Base-by-base conservation (phyloP, 30 jellyfish, hydroid and myxozoan species). In the Aurelia coerulea region DNA sequence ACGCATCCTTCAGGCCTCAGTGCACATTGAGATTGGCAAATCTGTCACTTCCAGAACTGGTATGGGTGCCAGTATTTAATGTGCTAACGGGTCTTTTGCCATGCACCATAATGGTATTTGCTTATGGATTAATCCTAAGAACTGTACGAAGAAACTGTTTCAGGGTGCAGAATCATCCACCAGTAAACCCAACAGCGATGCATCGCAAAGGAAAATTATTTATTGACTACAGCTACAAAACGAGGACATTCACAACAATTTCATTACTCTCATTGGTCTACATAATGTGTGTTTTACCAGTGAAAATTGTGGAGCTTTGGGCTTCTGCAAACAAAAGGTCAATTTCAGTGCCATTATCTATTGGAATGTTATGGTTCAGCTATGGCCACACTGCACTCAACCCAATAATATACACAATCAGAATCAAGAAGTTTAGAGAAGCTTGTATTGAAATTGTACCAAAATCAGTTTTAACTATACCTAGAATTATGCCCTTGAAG, bases 141-240 rank as follows among this genome's bases (percentile, higher is more conserved):
- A 95, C 97, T 34, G 97, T 95, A 13, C 87, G 97, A 12, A 62
- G 97, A 17, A 95, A 95, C 60, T 84, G 97, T 76, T 89, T 89
- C 63, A 91, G 99, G 78, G 97, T 95, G 34, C 97, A 90, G 84
- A 90, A 95, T 67, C 99, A 95, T 74, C 97, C 97, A n/a, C 97
- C 97, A 7, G 91, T 89, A 11, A 81, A 95, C 63, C 99, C 97
- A 71, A 95, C 97, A 34, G 97, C 99, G 10, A 89, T 86, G 97
- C 97, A 88, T 74, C 88, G 94, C 14, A 85, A 79, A 65, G 97
- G 97, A 18, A 89, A 90, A 63, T 33, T 80, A 72, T 89, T 89
- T 60, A 95, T 95, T 46, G 99, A 95, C 76, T 88, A 89, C 89
- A 84, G 97, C 78, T 90, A 89, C 91, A 95, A 95, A 76, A 95